Conservation (phyloP, 1,140 invertebrate species). For the Delia radicum region DNA sequence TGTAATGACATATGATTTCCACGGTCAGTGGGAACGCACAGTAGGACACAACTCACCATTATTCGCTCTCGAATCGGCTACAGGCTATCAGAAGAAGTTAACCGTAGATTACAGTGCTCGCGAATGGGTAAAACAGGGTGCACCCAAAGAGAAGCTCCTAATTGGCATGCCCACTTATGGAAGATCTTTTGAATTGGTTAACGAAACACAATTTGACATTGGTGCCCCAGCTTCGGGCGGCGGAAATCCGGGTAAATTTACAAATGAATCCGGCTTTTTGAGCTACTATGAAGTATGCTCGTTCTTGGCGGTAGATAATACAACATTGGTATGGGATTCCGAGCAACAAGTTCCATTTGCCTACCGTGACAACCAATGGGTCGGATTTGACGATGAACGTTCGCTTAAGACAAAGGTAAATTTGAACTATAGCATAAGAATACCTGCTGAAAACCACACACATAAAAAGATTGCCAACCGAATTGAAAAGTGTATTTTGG, state of each 20-base stretch:
- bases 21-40: constrained; percentile 89
- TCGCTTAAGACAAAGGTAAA: constrained; percentile 88
- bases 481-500: no score
- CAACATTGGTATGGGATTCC: constrained; percentile 93
- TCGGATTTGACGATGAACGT: constrained; percentile 93
- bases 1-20: constrained; percentile 94
- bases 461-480: no score
- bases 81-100: constrained; percentile 86
- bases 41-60: constrained; percentile 92
- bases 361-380: constrained; percentile 89
- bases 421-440: background rate
- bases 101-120: constrained; percentile 88
- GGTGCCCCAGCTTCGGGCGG: constrained; percentile 87
- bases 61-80: constrained; percentile 83
- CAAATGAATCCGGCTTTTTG: constrained; percentile 85
- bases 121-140: constrained; percentile 92
- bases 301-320: constrained; percentile 87
- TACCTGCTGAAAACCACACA: no score
- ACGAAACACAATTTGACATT: constrained; percentile 86
- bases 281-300: constrained; percentile 96
- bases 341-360: constrained; percentile 95
- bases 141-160: constrained; percentile 92
- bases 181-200: constrained; percentile 88
- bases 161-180: constrained; percentile 96
- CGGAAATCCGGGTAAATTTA: constrained; percentile 80